A percentile compares a stretch with the other conserved stretches of the same genome.
These are phyloP conservation scores for Okamejei kenojei DNA, from an alignment of 2,797 vertebrate species.

Conservation along the genomic window DNA sequence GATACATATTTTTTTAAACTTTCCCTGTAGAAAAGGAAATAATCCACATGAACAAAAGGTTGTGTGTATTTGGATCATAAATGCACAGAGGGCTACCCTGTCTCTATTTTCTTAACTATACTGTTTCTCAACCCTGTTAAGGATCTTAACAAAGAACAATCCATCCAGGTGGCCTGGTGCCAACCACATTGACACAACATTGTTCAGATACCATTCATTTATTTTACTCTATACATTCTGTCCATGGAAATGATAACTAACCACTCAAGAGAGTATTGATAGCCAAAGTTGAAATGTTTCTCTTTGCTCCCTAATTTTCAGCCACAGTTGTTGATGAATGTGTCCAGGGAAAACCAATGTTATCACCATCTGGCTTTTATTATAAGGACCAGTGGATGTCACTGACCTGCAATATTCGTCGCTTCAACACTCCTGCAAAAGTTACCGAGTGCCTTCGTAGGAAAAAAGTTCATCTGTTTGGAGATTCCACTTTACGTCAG, in stretches of 20 bases:
- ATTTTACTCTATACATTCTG: neutral
- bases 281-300: neutral
- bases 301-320: neutral
- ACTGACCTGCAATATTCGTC: constrained; percentile 12
- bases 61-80: neutral
- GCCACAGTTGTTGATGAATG: neutral
- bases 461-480: neutral
- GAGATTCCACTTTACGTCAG: constrained; percentile 21
- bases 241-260: neutral
- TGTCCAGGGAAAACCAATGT: neutral
- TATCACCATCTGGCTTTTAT: constrained; percentile 22
- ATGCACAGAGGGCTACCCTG: neutral
- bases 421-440: neutral
- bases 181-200: neutral
- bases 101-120: neutral
- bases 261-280: neutral
- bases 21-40: neutral
- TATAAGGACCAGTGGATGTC: constrained; percentile 44
- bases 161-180: neutral
- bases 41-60: neutral
- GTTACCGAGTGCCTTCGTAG: constrained; percentile 10
- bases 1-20: neutral
- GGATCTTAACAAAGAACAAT: neutral
- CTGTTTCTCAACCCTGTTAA: neutral
- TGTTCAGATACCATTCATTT: neutral